Evolutionary conservation across 2,113 vertebrate genomes (phyloP).

Genomic region (Esox niger): DNA sequence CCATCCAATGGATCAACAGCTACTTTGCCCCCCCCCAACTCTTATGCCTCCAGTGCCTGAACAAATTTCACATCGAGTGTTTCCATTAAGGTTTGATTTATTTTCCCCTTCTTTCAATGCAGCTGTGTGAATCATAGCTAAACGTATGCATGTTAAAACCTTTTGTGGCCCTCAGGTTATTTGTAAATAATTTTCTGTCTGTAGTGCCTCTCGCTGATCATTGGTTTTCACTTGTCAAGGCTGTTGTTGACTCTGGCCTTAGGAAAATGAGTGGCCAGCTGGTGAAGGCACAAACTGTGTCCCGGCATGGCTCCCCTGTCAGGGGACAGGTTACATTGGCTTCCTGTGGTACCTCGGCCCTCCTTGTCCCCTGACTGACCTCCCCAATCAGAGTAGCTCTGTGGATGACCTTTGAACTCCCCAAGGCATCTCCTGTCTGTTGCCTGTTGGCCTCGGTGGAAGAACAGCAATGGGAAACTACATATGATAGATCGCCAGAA

Average conservation of each 20-base stretch:
- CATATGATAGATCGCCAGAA: conserved; percentile 3
- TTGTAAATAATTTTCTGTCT: background rate
- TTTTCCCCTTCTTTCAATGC: no score
- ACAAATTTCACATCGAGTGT: background rate
- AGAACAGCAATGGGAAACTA: conserved; percentile 37
- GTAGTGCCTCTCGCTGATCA: background rate
- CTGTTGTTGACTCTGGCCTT: conserved; percentile 1
- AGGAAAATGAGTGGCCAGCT: conserved; percentile 13
- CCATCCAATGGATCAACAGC: no score
- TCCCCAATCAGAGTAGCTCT: conserved; percentile 35
- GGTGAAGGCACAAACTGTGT: conserved; percentile 9
- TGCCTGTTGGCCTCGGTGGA: conserved; percentile 28
- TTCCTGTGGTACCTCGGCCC: conserved; percentile 35
- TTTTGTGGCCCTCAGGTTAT: background rate
- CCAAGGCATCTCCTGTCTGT: conserved; percentile 35
- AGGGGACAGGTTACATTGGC: conserved; percentile 20
- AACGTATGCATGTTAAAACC: background rate
- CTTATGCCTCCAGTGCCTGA: background rate
- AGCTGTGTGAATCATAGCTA: background rate
- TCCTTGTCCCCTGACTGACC: conserved; percentile 28
- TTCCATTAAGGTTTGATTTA: background rate
- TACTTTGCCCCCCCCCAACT: no score
- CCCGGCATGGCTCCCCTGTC: background rate
- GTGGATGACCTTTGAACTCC: conserved; percentile 27
- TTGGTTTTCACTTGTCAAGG: background rate